phyloP scores from a whole-genome alignment of 2,888 invertebrate genomes.

The Ceraclea dissimilis region DNA sequence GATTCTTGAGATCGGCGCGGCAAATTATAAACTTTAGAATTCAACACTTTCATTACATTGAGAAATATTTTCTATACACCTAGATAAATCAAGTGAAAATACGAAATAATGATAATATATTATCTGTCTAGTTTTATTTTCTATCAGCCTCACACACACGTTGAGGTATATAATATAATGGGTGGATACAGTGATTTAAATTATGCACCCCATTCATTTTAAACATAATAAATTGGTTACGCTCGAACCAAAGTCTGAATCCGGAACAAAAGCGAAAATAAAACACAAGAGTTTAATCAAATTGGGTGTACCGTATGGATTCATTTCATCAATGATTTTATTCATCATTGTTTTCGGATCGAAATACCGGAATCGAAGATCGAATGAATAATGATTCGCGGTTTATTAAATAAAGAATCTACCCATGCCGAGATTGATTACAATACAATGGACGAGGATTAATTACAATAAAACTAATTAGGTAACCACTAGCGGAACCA shows the following conservation, averaged over 20 bases:
- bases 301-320: constrained; percentile 11
- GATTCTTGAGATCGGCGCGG: no score
- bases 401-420: no score
- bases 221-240: constrained; percentile 23
- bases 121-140: background rate
- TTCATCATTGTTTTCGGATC: constrained; percentile 6
- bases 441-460: no score
- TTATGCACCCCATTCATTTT: constrained; percentile 25
- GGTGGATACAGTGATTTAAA: constrained; percentile 20
- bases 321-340: constrained; percentile 9
- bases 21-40: no score
- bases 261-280: constrained; percentile 22
- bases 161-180: background rate
- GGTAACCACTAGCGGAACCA: no score
- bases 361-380: background rate
- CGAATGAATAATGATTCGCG: background rate
- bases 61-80: no score
- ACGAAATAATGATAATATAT: no score
- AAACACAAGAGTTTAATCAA: constrained; percentile 3
- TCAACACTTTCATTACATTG: no score
- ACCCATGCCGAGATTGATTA: no score
- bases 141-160: background rate
- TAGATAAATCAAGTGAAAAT: no score
- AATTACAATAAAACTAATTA: no score
- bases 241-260: constrained; percentile 19